Evolutionary conservation across 1,140 invertebrate genomes (phyloP).

Genomic region (Hyphantria cunea): DNA sequence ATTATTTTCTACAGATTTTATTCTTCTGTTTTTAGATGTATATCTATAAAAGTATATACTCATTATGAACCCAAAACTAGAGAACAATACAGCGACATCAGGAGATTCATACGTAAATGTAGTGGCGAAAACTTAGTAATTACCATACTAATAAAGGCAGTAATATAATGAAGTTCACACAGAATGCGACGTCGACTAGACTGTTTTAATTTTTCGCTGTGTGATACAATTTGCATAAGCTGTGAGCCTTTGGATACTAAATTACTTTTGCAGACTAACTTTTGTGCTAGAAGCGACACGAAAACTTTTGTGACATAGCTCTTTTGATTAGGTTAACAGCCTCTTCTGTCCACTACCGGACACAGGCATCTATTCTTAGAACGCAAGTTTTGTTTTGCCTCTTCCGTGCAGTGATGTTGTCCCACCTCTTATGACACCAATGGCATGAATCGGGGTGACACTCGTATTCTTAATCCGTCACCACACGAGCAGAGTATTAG

Average conservation of each 20-base stretch:
- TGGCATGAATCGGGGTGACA: neutral
- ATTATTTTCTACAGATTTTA: no score
- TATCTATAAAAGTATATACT: no score
- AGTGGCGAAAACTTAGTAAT: constrained; percentile 20
- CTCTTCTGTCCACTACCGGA: no score
- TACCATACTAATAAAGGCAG: constrained; percentile 24
- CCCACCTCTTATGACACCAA: neutral
- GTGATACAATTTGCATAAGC: constrained; percentile 50
- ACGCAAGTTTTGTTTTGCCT: no score
- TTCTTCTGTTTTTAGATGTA: no score
- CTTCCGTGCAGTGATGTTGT: no score
- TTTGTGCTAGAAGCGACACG: constrained; percentile 17
- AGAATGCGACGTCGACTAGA: constrained; percentile 24
- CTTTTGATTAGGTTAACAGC: no score
- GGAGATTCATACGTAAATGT: constrained; percentile 3
- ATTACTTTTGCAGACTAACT: constrained; percentile 36
- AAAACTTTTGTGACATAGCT: neutral
- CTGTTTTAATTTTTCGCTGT: constrained; percentile 41
- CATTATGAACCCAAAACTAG: no score
- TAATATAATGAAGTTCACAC: constrained; percentile 23
- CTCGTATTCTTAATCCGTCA: neutral
- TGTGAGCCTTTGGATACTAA: constrained; percentile 35
- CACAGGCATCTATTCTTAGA: no score
- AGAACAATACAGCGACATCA: neutral
- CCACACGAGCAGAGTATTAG: no score